Percentiles rank a stretch among this genome's conserved stretches.
Conservation (phyloP, 2,113 vertebrate species). For the Porphyrio hochstetteri region DNA sequence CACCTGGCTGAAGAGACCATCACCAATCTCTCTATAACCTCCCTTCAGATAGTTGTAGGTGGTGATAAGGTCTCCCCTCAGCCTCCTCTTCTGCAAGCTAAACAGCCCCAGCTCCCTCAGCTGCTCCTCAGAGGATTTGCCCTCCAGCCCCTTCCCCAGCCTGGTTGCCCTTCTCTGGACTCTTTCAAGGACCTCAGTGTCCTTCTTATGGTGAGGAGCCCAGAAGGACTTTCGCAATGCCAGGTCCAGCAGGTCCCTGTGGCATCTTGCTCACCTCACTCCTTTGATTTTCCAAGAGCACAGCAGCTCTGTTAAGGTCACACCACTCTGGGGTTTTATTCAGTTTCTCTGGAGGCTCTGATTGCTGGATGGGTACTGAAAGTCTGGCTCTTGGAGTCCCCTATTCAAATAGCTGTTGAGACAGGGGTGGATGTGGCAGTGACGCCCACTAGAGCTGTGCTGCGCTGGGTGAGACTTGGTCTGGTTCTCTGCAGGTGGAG, state of each 20-base stretch:
- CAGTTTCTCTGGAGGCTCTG: background rate
- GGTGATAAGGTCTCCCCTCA: no score
- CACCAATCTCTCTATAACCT: no score
- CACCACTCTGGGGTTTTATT: background rate
- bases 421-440: background rate
- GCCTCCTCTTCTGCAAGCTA: no score
- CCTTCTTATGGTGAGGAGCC: no score
- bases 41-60: no score
- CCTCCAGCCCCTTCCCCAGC: no score
- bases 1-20: no score
- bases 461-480: background rate
- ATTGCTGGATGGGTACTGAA: background rate
- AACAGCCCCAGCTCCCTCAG: no score
- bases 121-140: no score
- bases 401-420: background rate
- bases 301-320: background rate
- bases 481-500: slow-evolving; percentile 14
- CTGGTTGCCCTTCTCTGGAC: no score
- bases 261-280: background rate
- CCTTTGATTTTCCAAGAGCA: background rate
- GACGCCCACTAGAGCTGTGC: background rate
- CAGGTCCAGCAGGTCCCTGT: background rate
- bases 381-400: background rate
- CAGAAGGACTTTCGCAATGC: background rate
- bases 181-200: no score